Percentiles rank a stretch among this genome's conserved stretches.
These are phyloP conservation scores for Drosophila pruinosa DNA, from an alignment of 1,140 invertebrate species.

Conservation along the genomic window DNA sequence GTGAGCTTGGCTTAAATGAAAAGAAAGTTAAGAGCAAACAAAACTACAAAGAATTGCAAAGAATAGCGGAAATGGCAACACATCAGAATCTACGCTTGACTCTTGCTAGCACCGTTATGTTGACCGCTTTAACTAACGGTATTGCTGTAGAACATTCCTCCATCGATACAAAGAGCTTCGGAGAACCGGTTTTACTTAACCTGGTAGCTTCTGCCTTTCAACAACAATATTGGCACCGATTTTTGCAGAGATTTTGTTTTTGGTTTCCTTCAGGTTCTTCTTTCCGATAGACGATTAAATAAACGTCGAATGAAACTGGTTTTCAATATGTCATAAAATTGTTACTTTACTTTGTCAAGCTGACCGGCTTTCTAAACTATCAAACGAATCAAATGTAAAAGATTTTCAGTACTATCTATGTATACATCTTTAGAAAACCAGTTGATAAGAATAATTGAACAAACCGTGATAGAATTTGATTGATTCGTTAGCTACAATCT, in stretches of 20 bases:
- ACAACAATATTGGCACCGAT: constrained; percentile 64
- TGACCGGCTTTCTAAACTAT: constrained; percentile 12
- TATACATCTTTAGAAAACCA: too few relatives aligned
- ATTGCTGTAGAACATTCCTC: constrained; percentile 36
- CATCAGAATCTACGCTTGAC: constrained; percentile 3
- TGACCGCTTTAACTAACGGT: constrained; percentile 75
- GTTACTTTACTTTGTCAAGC: neutral
- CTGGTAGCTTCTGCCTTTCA: constrained; percentile 36
- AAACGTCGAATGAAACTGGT: constrained; percentile 16
- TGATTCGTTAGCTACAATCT: too few relatives aligned
- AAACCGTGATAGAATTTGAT: too few relatives aligned
- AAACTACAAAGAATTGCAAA: constrained; percentile 1
- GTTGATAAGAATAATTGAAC: neutral
- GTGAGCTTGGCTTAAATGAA: constrained; percentile 53
- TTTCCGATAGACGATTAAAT: neutral
- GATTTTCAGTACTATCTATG: neutral
- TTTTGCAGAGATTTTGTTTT: constrained; percentile 27
- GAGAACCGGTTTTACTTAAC: constrained; percentile 51
- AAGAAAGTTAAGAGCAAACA: constrained; percentile 61
- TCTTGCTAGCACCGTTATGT: constrained; percentile 66
- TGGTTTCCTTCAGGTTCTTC: constrained; percentile 11
- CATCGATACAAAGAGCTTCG: constrained; percentile 23
- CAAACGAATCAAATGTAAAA: neutral
- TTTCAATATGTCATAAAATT: constrained; percentile 6
- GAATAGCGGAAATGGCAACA: constrained; percentile 9